Evolutionary conservation across 2,113 vertebrate species (phyloP), one percentile per base, ranked within the genome.

Genomic region (Dascyllus trimaculatus): DNA sequence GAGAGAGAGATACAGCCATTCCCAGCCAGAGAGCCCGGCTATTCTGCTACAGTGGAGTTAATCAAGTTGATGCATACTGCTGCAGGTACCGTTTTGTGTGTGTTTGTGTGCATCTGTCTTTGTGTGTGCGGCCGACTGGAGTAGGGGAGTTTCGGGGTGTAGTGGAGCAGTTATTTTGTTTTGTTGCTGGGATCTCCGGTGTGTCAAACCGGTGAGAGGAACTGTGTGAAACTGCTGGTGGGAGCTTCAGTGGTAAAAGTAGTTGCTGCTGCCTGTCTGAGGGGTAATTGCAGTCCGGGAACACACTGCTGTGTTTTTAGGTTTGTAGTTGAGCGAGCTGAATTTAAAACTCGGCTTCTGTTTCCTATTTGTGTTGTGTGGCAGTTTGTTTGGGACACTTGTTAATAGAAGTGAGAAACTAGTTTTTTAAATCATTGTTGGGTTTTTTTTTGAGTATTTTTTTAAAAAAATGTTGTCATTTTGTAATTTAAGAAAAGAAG

Each of bases 31-130:
- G 89, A 90, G 94, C 93, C 95, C 92, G 94, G 95, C 96, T 93
- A 96, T 95, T 96, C 96, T 95, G 95, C 96, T 96, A 96, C 96
- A 94, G 95, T 96, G 96, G 96, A 98, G 96, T 97, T 98, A 97
- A 98, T 98, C 97, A 97, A 96, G 96, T 99, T 97, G 97, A 98
- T 98, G 97, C 96, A 95, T 97, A 94, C 96, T 95, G 96, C 97
- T 96, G 96, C 98, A 99, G 98, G 98, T 99, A 99, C 90, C n/a
- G 90, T 92, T 85, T 60, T 77, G 68, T 81, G 64, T 75, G 52
- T 51, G 9, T 58, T 6, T 70, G 46, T 76, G 29, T 72, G 53
- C 62, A 46, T 61, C 65, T 63, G 29, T 32, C 5, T 53, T 24
- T 54, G 15, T 38, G 18, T 75, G 68, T 52, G 45, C 22, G 25